Evolutionary conservation across 2,888 invertebrate species (phyloP).

Genomic region (Tachystola acroxantha): DNA sequence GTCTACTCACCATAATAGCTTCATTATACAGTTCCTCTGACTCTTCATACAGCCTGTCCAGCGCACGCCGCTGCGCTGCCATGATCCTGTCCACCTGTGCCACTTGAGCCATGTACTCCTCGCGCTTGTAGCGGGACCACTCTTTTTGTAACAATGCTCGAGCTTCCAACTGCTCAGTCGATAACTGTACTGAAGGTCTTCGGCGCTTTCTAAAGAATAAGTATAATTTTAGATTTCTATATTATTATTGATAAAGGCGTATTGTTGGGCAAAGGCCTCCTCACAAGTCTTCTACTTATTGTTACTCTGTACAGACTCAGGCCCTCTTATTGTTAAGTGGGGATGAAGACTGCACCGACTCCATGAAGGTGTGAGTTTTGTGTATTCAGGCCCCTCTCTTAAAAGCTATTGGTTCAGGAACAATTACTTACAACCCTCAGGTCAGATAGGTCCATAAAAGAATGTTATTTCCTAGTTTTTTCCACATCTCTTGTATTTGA

Average conservation of each 20-base stretch:
- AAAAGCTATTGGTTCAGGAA: too few relatives aligned
- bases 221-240: too few relatives aligned
- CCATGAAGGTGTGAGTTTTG: too few relatives aligned
- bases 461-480: neutral
- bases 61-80: slow-evolving; percentile 85
- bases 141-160: slow-evolving; percentile 83
- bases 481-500: neutral
- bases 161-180: slow-evolving; percentile 79
- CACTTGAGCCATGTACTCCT: slow-evolving; percentile 81
- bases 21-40: slow-evolving; percentile 93
- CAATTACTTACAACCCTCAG: too few relatives aligned
- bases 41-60: slow-evolving; percentile 87
- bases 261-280: too few relatives aligned
- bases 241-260: too few relatives aligned
- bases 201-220: slow-evolving; percentile 46
- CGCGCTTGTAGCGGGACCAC: slow-evolving; percentile 85
- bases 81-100: slow-evolving; percentile 83
- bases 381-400: too few relatives aligned
- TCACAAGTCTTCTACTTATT: too few relatives aligned
- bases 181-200: slow-evolving; percentile 66
- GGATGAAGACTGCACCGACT: too few relatives aligned
- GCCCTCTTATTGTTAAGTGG: too few relatives aligned
- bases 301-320: too few relatives aligned
- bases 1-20: slow-evolving; percentile 87
- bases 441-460: too few relatives aligned